These are phyloP conservation scores for Colius striatus DNA, from an alignment of 2,113 vertebrate genomes.

Conservation along the genomic window DNA sequence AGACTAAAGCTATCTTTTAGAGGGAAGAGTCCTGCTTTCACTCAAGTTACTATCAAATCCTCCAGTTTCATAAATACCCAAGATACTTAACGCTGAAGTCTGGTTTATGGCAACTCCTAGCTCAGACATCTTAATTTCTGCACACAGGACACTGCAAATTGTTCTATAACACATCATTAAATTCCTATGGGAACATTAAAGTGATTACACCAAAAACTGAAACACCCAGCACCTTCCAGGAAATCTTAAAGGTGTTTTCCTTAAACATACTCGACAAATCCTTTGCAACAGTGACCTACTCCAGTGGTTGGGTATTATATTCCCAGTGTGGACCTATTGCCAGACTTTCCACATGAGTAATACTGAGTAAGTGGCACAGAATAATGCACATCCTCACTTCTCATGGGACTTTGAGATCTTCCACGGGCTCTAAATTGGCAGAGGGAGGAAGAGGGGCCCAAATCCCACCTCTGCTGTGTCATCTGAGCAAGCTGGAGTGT, in stretches of 20 bases:
- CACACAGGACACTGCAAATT: conserved; percentile 24
- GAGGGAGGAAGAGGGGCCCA: fast-evolving
- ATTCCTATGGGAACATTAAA: conserved; percentile 15
- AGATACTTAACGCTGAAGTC: background rate
- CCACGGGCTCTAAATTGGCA: background rate
- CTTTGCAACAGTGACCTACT: background rate
- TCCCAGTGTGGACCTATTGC: background rate
- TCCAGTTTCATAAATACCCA: background rate
- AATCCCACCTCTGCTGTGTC: background rate
- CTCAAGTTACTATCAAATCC: background rate
- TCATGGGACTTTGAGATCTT: background rate
- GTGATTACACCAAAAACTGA: conserved; percentile 27
- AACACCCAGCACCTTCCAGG: conserved; percentile 61
- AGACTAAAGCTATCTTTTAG: background rate
- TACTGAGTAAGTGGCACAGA: conserved; percentile 8
- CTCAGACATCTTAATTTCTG: background rate
- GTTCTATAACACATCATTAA: conserved; percentile 54
- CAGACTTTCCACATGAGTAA: conserved; percentile 19
- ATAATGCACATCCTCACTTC: background rate
- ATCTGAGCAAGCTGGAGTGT: fast-evolving
- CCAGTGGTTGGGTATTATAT: background rate
- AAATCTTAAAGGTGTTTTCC: conserved; percentile 64
- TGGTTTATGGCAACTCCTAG: background rate
- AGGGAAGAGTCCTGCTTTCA: background rate
- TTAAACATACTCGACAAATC: conserved; percentile 39